Percentiles rank a stretch among this genome's conserved stretches.
Evolutionary conservation across 2,113 vertebrate species (phyloP).

Genomic region (Fulica atra): DNA sequence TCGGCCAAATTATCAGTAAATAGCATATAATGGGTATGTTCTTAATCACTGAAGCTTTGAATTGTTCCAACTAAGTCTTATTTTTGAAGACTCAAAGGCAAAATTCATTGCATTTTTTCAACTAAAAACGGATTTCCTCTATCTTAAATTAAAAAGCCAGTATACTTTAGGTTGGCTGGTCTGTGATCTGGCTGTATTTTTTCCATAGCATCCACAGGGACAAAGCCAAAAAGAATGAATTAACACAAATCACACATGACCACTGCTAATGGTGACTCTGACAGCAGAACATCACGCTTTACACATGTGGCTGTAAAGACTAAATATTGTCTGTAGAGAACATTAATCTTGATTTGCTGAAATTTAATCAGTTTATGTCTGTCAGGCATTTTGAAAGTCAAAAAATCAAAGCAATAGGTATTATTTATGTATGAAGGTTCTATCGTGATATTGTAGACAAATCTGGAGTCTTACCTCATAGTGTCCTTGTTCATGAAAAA

Average conservation of each 20-base stretch:
- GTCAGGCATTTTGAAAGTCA: neutral
- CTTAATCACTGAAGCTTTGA: neutral
- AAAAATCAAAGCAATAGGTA: neutral
- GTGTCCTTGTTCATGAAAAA: conserved; percentile 94
- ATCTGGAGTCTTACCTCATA: conserved; percentile 84
- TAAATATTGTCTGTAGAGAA: neutral
- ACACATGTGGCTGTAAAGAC: neutral
- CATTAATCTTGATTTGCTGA: neutral
- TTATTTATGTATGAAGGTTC: neutral
- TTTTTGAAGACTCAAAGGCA: neutral
- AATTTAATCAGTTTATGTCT: neutral
- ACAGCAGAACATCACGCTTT: neutral
- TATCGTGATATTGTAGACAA: neutral
- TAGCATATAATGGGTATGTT: neutral
- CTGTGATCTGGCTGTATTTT: neutral
- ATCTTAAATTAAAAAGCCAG: neutral
- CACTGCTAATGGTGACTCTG: neutral
- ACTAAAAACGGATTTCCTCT: neutral
- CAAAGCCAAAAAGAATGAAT: neutral
- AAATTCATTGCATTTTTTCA: neutral
- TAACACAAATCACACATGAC: neutral
- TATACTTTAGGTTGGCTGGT: neutral
- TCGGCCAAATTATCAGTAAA: neutral
- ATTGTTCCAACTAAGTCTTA: neutral
- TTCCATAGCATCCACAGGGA: neutral